Evolutionary conservation across 2,113 vertebrate genomes (phyloP), one percentile per base, ranked within the genome.

Genomic region (Sardina pilchardus): DNA sequence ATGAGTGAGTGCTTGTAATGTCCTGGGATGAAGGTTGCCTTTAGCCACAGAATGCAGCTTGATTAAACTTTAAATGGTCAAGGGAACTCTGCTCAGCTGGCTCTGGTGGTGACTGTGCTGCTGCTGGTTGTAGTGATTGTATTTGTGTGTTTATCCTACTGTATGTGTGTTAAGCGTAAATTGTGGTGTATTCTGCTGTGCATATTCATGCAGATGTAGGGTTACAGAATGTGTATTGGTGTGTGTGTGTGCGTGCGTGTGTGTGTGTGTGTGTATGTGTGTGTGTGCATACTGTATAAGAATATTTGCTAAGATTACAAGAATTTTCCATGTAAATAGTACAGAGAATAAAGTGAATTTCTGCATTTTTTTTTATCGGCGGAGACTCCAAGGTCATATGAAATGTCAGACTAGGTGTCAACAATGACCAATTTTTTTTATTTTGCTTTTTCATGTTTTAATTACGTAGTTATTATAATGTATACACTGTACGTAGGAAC

Each of bases 61-160:
- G 85, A 87, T 89, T 87, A 86, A 90, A 90, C 82, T 85, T 90
- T 84, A 90, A 90, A 83, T 39, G 81, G 83, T 81, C 80, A 63
- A 39, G 42, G 81, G 47, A 45, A 30, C 12, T 26, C 82, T 82
- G 47, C 12, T 71, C 63, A 78, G 14, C 30, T 36, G 71, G 12
- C 12, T 39, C 30, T 78, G 26, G 1, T 34, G 0, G 30, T 12
- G 30, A 34, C 26, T 17, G 67, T 75, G 71, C 71, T 78, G 14
- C 6, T 34, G 26, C 6, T 26, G 24, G 6, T 30, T 12, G 30
- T 78, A 12, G 71, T 78, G 34, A 19, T 10, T 39, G 9, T 78
- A 1, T 78, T 30, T 78, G 71, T 36, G 71, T 39, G 71, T 71
- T 30, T 36, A 12, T 71, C 6, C 26, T 10, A 26, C n/a, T 78